These are phyloP conservation scores for Pogona vitticeps DNA, from an alignment of 2,113 vertebrate species.

Conservation along the genomic window DNA sequence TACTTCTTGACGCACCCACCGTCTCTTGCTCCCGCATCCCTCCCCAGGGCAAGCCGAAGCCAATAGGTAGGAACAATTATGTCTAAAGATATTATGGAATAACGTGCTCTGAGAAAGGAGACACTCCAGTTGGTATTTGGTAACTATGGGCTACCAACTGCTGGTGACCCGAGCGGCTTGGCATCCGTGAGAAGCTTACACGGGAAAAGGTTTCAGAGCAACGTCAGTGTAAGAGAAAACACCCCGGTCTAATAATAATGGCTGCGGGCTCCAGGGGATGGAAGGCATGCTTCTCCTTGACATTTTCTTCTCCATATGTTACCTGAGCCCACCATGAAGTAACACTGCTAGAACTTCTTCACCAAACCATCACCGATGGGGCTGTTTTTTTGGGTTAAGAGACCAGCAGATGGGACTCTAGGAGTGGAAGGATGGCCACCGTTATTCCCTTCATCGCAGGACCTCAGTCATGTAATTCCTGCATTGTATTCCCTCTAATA, in stretches of 20 bases:
- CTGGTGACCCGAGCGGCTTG: constrained; percentile 58
- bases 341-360: constrained; percentile 18
- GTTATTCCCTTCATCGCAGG: background rate
- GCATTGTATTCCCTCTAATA: too few relatives aligned
- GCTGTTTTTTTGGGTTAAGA: too few relatives aligned
- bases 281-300: constrained; percentile 23
- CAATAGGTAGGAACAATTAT: constrained; percentile 58
- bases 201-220: constrained; percentile 65
- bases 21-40: background rate
- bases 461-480: background rate
- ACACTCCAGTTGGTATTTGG: constrained; percentile 65
- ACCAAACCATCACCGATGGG: background rate
- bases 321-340: constrained; percentile 19
- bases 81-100: constrained; percentile 65
- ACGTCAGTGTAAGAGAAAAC: constrained; percentile 68
- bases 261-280: constrained; percentile 33
- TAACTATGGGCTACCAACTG: constrained; percentile 73
- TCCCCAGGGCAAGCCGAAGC: constrained; percentile 61
- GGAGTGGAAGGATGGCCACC: background rate
- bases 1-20: constrained; percentile 59
- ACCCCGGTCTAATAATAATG: constrained; percentile 68
- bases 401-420: background rate
- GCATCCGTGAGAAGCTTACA: constrained; percentile 61
- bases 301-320: constrained; percentile 19
- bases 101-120: constrained; percentile 63